These are phyloP conservation scores for Lycaon pictus DNA, from an alignment of 2,113 vertebrate species.

Conservation along the genomic window DNA sequence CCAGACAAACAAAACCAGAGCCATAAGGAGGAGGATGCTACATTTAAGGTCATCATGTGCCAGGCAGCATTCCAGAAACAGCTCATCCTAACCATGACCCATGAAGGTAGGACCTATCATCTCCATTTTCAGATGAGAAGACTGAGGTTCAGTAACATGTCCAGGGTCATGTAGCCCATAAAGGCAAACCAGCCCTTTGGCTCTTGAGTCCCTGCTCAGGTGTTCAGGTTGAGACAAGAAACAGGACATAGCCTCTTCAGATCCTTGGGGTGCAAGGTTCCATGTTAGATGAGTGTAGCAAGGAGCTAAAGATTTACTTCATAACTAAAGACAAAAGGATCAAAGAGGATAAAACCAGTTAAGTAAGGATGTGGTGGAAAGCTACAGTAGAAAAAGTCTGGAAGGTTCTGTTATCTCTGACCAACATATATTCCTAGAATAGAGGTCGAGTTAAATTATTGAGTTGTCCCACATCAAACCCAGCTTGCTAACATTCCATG, in stretches of 20 bases:
- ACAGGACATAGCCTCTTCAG: rapidly evolving
- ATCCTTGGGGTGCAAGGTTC: rapidly evolving
- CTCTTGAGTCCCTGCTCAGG: background rate
- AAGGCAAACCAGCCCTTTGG: background rate
- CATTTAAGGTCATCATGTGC: background rate
- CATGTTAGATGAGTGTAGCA: rapidly evolving
- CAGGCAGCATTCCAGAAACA: background rate
- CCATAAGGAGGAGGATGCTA: rapidly evolving
- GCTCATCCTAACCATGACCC: background rate
- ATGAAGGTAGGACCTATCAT: background rate
- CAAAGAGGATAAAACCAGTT: background rate
- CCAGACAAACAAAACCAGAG: background rate
- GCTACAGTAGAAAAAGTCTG: background rate
- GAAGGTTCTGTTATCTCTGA: background rate
- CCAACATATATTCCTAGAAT: background rate
- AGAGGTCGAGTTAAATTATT: background rate
- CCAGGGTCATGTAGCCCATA: background rate
- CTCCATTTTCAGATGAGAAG: background rate
- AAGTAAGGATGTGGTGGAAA: background rate
- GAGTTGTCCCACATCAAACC: background rate
- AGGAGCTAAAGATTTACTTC: background rate
- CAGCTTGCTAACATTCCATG: rapidly evolving
- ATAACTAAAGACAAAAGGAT: background rate
- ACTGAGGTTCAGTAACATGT: background rate
- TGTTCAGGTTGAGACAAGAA: no score